A percentile compares a stretch with the other conserved stretches of the same genome.
phyloP scores from a whole-genome alignment of 2,888 invertebrate species.

The Yponomeuta sedellus region DNA sequence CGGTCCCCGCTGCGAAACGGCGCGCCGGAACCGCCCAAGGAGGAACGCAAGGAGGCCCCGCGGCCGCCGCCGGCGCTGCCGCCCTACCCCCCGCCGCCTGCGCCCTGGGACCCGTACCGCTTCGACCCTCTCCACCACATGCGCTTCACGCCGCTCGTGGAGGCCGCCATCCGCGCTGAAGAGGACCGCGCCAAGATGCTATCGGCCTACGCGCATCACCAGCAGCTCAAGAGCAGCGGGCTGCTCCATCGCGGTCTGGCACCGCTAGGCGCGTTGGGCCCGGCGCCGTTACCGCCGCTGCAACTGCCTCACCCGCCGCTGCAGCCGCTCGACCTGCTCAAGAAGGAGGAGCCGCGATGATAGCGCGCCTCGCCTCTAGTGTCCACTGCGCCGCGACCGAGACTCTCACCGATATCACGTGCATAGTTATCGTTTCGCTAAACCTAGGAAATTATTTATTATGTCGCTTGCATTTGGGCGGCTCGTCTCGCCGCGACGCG shows the following conservation, averaged over 20 bases:
- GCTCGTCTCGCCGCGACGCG: constrained; percentile 41
- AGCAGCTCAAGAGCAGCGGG: constrained; percentile 70
- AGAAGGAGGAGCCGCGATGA: constrained; percentile 77
- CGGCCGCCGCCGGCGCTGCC: constrained; percentile 64
- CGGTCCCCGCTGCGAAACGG: constrained; percentile 88
- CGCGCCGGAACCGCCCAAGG: constrained; percentile 59
- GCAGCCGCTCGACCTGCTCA: constrained; percentile 77
- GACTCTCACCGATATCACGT: constrained; percentile 29
- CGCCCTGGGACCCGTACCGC: constrained; percentile 82
- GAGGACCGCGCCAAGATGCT: constrained; percentile 88
- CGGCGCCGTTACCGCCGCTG: constrained; percentile 62
- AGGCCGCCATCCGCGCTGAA: constrained; percentile 85
- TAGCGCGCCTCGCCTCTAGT: constrained; percentile 39
- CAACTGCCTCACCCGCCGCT: constrained; percentile 49
- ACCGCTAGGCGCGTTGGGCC: constrained; percentile 59
- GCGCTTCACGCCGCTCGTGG: constrained; percentile 87
- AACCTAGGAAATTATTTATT: constrained; percentile 72
- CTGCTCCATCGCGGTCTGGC: constrained; percentile 65
- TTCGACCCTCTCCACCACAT: constrained; percentile 82
- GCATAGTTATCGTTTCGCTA: constrained; percentile 55
- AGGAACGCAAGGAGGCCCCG: constrained; percentile 74
- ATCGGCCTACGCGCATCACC: constrained; percentile 81
- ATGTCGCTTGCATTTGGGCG: constrained; percentile 37
- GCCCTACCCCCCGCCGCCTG: constrained; percentile 76
- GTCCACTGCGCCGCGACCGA: constrained; percentile 31